These are phyloP conservation scores for Nephotettix cincticeps DNA, from an alignment of 1,140 invertebrate genomes.

Conservation along the genomic window DNA sequence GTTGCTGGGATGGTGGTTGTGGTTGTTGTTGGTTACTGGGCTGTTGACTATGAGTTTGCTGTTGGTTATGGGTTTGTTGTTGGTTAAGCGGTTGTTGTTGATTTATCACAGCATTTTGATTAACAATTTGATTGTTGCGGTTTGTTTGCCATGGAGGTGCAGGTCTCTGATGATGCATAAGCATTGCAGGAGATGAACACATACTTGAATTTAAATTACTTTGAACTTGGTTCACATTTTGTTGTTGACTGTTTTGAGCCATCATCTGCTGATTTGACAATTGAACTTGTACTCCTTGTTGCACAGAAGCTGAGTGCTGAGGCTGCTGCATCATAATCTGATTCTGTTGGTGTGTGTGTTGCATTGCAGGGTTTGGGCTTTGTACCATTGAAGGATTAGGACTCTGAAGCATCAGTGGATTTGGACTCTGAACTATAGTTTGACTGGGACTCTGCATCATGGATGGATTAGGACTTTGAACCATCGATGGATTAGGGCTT, in stretches of 20 bases:
- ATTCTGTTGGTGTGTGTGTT: not conserved
- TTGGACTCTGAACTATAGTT: too few species aligned
- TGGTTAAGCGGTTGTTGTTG: slow-evolving; percentile 1
- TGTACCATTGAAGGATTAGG: too few species aligned
- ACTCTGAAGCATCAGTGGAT: not conserved
- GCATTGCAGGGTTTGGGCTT: not conserved
- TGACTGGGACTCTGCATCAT: not conserved
- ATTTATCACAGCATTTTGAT: slow-evolving; percentile 21
- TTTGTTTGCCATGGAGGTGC: slow-evolving; percentile 25
- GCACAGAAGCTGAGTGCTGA: slow-evolving; percentile 36
- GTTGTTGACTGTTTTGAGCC: slow-evolving; percentile 26
- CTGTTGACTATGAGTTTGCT: not conserved
- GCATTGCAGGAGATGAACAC: slow-evolving; percentile 26
- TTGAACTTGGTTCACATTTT: slow-evolving; percentile 25
- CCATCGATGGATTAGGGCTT: not conserved
- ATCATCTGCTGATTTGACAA: slow-evolving; percentile 15
- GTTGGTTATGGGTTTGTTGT: not conserved
- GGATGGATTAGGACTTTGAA: not conserved
- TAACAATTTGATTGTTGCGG: not conserved
- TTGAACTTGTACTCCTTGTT: slow-evolving; percentile 27
- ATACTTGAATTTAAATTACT: slow-evolving; percentile 16
- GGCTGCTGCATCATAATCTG: slow-evolving; percentile 46
- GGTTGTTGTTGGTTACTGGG: slow-evolving; percentile 10
- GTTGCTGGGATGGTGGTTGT: slow-evolving; percentile 38
- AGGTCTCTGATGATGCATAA: slow-evolving; percentile 26